A percentile compares a stretch with the other conserved stretches of the same genome.
phyloP scores from a whole-genome alignment of 2,113 vertebrate species.

The Marmota flaviventris region DNA sequence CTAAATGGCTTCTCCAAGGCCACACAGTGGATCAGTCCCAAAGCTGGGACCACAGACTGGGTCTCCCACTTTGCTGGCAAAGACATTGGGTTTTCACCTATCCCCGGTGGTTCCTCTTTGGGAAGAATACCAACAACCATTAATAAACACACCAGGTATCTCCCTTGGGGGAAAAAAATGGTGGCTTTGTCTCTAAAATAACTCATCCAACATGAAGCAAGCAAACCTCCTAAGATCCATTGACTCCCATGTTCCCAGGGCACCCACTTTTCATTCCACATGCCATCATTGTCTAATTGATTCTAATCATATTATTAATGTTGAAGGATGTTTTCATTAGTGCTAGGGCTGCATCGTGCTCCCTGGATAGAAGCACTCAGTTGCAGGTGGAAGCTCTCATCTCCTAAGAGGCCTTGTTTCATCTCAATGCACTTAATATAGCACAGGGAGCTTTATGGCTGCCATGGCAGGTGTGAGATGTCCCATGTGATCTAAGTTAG shows the following conservation, averaged over 20 bases:
- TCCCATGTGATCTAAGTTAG: not conserved
- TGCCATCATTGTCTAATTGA: conserved; percentile 79
- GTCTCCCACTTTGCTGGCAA: not conserved
- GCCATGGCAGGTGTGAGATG: not conserved
- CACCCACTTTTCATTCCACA: conserved; percentile 58
- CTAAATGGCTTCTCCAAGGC: not conserved
- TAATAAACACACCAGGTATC: conserved; percentile 36
- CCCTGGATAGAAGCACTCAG: conserved; percentile 63
- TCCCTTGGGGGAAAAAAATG: conserved; percentile 64
- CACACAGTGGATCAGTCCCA: not conserved
- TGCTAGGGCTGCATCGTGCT: conserved; percentile 60
- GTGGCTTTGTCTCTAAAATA: conserved; percentile 75
- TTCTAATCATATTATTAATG: conserved; percentile 79
- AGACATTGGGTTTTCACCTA: not conserved
- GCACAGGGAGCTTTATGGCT: not conserved
- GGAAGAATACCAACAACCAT: conserved; percentile 10
- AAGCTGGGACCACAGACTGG: not conserved
- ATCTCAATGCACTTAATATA: not conserved
- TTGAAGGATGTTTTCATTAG: conserved; percentile 81
- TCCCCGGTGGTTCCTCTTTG: not conserved
- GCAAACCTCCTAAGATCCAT: conserved; percentile 69
- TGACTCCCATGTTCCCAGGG: conserved; percentile 51
- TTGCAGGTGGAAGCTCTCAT: conserved; percentile 67
- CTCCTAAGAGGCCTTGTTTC: conserved; percentile 50
- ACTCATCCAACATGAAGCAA: conserved; percentile 54